These are phyloP conservation scores for Cladopsammia gracilis DNA, from an alignment of 64 coral and sea anemone species.

Conservation along the genomic window DNA sequence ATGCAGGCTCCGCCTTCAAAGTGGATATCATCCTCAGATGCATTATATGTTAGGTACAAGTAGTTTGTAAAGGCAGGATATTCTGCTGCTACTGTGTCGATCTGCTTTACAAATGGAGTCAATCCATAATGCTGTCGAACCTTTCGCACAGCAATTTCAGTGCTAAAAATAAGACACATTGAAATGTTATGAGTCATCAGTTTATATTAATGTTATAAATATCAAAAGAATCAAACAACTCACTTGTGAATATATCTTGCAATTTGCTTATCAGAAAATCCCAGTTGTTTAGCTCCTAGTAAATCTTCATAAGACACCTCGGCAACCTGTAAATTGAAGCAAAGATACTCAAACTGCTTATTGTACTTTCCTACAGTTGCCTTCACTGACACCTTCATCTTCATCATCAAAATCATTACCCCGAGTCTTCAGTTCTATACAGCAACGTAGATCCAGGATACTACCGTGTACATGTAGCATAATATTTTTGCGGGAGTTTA, in stretches of 20 bases:
- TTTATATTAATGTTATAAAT: no score
- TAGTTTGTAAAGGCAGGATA: constrained; percentile 99
- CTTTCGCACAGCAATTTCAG: constrained; percentile 92
- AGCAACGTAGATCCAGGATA: no score
- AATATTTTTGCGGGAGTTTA: no score
- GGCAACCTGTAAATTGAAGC: constrained; percentile 61
- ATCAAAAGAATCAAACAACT: neutral
- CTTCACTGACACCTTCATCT: no score
- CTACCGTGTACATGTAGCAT: no score
- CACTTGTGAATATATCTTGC: constrained; percentile 97
- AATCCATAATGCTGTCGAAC: constrained; percentile 72
- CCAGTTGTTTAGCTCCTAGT: constrained; percentile 90
- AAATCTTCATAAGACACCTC: constrained; percentile 81
- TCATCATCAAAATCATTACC: no score
- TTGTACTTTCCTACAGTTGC: neutral
- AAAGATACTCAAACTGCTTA: neutral
- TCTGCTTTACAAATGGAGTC: constrained; percentile 87
- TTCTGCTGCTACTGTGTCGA: constrained; percentile 98
- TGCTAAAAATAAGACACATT: constrained; percentile 49
- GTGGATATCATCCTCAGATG: constrained; percentile 77
- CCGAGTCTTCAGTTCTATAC: no score
- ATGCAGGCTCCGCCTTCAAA: constrained; percentile 89
- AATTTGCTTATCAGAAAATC: constrained; percentile 99
- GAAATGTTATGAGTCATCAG: neutral
- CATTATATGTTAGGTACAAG: constrained; percentile 95